phyloP scores from a whole-genome alignment of 2,113 vertebrate genomes.

The Xerus inauris region DNA sequence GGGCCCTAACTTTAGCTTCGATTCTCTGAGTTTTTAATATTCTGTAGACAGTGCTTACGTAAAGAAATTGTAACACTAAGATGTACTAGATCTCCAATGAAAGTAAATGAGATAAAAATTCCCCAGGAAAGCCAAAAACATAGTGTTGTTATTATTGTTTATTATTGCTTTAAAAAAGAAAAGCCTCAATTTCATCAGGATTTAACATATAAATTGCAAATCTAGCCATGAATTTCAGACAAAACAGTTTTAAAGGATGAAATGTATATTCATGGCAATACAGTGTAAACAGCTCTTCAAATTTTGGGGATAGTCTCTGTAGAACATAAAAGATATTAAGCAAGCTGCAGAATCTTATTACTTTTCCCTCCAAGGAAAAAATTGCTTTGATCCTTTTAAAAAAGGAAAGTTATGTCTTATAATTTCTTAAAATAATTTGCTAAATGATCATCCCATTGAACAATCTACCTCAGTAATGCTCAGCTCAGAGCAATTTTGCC shows the following conservation, averaged over 20 bases:
- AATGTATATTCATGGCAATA: not conserved
- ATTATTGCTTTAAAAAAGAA: not conserved
- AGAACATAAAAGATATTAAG: constrained; percentile 16
- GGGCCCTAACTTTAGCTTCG: not conserved
- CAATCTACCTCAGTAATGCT: not conserved
- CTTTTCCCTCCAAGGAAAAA: constrained; percentile 36
- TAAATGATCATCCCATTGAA: not conserved
- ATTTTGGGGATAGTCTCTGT: not conserved
- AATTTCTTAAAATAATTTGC: not conserved
- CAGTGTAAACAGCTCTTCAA: not conserved
- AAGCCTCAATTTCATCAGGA: not conserved
- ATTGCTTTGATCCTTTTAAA: not conserved
- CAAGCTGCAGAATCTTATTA: constrained; percentile 11
- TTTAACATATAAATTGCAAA: not conserved
- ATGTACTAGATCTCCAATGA: not conserved
- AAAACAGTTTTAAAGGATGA: constrained; percentile 20
- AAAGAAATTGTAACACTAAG: not conserved
- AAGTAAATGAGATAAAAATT: not conserved
- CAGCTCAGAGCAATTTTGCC: not conserved
- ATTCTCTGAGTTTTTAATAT: not conserved
- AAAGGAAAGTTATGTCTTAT: not conserved
- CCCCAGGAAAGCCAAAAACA: not conserved
- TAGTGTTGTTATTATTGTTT: not conserved
- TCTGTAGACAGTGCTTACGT: not conserved
- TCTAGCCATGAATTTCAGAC: constrained; percentile 8